Percentiles rank a stretch among this genome's conserved stretches.
Conservation (phyloP, 2,113 vertebrate species). For the Triplophysa rosa region DNA sequence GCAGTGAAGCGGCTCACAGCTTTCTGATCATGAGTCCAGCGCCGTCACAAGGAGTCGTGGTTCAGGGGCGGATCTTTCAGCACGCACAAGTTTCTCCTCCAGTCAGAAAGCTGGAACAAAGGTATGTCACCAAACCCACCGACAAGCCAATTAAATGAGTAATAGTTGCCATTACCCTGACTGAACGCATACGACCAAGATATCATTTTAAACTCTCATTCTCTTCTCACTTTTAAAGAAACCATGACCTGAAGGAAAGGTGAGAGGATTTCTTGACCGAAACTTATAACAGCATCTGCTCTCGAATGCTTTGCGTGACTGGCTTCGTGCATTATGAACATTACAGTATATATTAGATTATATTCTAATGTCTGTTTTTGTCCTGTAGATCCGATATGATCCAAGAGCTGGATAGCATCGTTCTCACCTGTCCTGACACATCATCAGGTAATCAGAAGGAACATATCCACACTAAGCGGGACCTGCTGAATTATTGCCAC, state of each 20-base stretch:
- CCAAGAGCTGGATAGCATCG: conserved; percentile 80
- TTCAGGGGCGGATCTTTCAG: conserved; percentile 88
- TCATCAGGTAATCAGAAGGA: conserved; percentile 74
- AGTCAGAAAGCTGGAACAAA: conserved; percentile 85
- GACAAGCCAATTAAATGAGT: background rate
- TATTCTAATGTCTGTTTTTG: background rate
- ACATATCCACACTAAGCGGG: background rate
- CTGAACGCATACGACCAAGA: too few relatives aligned
- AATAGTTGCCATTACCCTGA: background rate
- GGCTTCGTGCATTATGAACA: background rate
- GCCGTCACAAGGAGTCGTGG: conserved; percentile 76
- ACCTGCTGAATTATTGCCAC: too few relatives aligned
- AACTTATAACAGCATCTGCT: background rate
- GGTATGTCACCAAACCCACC: conserved; percentile 69
- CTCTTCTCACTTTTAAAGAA: conserved; percentile 74
- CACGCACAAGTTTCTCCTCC: conserved; percentile 77
- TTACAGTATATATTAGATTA: too few relatives aligned
- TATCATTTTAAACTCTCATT: too few relatives aligned
- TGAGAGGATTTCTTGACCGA: conserved; percentile 61
- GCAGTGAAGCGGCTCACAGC: conserved; percentile 80
- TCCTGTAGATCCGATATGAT: conserved; percentile 86
- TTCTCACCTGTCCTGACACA: conserved; percentile 80
- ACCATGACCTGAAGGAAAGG: conserved; percentile 84
- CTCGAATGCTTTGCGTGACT: background rate
- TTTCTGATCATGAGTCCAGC: conserved; percentile 65